Evolutionary conservation across 2,113 vertebrate genomes (phyloP).

Genomic region (Mesitornis unicolor): DNA sequence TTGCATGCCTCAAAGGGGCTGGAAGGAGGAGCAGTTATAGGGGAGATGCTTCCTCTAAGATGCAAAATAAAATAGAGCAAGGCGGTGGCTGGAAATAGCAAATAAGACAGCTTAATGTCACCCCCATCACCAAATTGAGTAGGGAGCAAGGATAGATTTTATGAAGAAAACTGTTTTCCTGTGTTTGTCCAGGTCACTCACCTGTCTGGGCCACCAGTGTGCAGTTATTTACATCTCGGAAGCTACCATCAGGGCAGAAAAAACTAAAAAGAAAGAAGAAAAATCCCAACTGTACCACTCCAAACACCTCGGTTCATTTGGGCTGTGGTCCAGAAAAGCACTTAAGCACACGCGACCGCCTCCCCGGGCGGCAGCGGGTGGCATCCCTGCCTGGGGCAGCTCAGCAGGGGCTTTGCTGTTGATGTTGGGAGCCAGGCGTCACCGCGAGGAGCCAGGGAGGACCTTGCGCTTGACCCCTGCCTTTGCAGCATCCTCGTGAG

Average conservation of each 20-base stretch:
- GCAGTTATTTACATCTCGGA: neutral
- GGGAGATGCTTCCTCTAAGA: neutral
- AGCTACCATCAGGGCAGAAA: neutral
- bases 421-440: neutral
- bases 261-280: neutral
- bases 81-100: neutral
- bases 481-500: neutral
- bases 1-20: neutral
- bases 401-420: neutral
- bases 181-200: neutral
- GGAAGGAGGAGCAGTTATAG: neutral
- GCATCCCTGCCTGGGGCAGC: neutral
- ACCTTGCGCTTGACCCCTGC: neutral
- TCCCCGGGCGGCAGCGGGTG: fast-evolving
- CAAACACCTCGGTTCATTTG: neutral
- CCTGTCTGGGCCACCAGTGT: neutral
- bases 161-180: neutral
- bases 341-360: fast-evolving
- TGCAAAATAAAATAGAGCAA: neutral
- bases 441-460: neutral
- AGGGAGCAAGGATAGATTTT: neutral
- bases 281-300: neutral
- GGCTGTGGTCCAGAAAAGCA: constrained; percentile 15
- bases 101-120: neutral
- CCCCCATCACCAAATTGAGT: neutral